Evolutionary conservation across 1,140 invertebrate species (phyloP).

Genomic region (Ylistrum balloti): DNA sequence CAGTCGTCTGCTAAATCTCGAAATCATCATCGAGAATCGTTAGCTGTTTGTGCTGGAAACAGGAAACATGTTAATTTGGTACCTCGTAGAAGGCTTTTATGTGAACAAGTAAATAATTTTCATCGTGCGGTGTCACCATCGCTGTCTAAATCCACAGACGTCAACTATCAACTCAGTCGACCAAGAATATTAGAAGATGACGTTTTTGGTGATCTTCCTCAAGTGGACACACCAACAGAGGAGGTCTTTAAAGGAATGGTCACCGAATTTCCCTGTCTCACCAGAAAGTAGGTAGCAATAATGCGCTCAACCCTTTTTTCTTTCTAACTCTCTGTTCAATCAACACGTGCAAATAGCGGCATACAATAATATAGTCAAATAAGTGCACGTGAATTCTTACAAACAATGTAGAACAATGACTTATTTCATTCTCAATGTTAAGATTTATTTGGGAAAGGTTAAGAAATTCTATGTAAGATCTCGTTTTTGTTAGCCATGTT

Average conservation of each 20-base stretch:
- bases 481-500: too few relatives aligned
- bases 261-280: constrained; percentile 76
- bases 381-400: too few relatives aligned
- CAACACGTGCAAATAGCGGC: too few relatives aligned
- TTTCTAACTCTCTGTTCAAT: too few relatives aligned
- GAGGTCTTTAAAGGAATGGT: constrained; percentile 72
- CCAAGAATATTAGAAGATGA: background rate
- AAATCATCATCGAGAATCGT: background rate
- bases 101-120: background rate
- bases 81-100: background rate
- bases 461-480: too few relatives aligned
- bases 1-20: background rate
- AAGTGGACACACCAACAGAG: constrained; percentile 62
- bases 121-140: background rate
- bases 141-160: background rate
- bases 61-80: background rate
- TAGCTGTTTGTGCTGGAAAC: background rate
- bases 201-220: constrained; percentile 44
- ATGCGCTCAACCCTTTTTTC: too few relatives aligned
- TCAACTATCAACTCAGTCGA: background rate
- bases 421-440: too few relatives aligned
- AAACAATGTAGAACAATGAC: too few relatives aligned
- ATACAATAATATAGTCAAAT: too few relatives aligned
- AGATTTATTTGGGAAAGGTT: too few relatives aligned
- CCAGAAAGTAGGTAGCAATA: constrained; percentile 71